Evolutionary conservation across 2,888 invertebrate species (phyloP), one percentile per base, ranked within the genome.

Genomic region (Euphydryas editha): DNA sequence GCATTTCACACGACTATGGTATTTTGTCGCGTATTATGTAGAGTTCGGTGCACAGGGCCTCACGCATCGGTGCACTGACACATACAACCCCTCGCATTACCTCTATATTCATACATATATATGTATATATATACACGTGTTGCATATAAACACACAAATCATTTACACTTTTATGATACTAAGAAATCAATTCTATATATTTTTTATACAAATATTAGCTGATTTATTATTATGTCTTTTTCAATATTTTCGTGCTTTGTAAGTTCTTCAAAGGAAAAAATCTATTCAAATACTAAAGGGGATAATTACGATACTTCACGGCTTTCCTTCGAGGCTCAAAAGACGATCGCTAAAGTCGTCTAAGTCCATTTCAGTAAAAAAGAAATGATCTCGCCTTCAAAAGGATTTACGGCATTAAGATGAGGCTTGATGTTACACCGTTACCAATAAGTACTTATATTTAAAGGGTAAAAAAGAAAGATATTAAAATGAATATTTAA

Each of bases 231-330:
- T 46, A 17, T n/a, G 1, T 46, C 17, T n/a, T 46, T 46, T 18
- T 46, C 0, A 46, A 46, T 8, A 6, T 46, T 46, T 46, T 46
- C 10, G 24, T 24, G 24, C 6, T 24, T 24, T 51, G 15, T 11
- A 36, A 54, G 17, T 55, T 46, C 65, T 65, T 65, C 65, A 55
- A 57, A 47, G 13, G 57, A 57, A 37, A 67, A 73, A 70, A 72
- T 62, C 46, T 67, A 67, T 73, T 68, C 44, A 63, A 69, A 68
- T 49, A 69, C 49, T 65, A 73, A 81, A 83, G 77, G 78, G 81
- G 82, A 90, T 90, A 90, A 91, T 90, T 88, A 88, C 84, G 83
- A 85, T 88, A 90, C 90, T 91, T 92, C 78, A 79, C 91, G 88
- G 92, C 91, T 92, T 91, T 85, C 76, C 80, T 81, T 72, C 65